Evolutionary conservation across 2,113 vertebrate species (phyloP), one percentile per base, ranked within the genome.

Genomic region (Oreochromis niloticus): DNA sequence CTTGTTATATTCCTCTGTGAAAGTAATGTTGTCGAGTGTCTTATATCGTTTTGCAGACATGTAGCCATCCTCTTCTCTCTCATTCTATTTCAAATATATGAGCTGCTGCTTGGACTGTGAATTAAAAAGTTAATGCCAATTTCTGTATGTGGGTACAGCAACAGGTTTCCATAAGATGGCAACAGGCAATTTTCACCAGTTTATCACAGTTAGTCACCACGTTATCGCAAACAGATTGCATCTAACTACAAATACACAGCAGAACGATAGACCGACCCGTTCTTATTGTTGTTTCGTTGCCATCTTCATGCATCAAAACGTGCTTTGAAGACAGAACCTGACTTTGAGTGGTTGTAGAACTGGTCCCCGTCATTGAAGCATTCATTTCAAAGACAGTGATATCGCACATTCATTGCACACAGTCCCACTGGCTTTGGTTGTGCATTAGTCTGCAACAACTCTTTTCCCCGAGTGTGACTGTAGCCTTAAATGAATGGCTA

Each of bases 401-500:
- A 41, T 13, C 13, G 34, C 63, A 22, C 19, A 22, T 5, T 41
- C 3, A 68, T 68, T 22, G 34, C 19, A 5, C 34, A 68, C 34
- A 22, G 63, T 13, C 34, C 3, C 63, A 41, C 0, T 68, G 39
- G 63, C 34, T 68, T 39, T 39, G 63, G 0, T 68, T 68, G 34
- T 39, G 34, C 34, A 39, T 68, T 39, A 39, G 63, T 39, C 34
- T 22, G 34, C 63, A 39, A 22, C 6, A n/a, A 66, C 10, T 66
- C 32, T 66, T 39, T 13, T 3, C 61, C 61, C 59, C 3, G 1
- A 39, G 34, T 66, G 61, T 39, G 61, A 66, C 63, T 22, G 34
- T 68, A 68, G 34, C 66, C 13, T 43, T 71, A 71, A 43, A 46
- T 16, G 1, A 16, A 46, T 8, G 59, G 17, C 30, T 56, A 24